These are phyloP conservation scores for Sprattus sprattus DNA, from an alignment of 2,113 vertebrate species.

Conservation along the genomic window DNA sequence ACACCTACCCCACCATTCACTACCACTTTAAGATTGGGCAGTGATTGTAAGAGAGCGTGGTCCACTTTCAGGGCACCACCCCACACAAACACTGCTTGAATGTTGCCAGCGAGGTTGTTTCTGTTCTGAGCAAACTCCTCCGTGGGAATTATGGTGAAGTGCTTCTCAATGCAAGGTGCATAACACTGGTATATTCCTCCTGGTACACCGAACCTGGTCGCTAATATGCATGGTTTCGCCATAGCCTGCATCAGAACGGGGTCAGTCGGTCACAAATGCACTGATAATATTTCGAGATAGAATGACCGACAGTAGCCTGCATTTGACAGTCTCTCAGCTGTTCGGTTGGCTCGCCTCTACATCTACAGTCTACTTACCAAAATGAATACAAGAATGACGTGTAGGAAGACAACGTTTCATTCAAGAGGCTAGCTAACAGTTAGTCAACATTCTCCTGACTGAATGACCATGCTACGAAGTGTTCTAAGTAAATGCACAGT, in stretches of 20 bases:
- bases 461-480: not conserved
- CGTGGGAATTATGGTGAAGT: constrained; percentile 70
- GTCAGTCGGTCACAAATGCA: not conserved
- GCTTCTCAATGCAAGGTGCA: constrained; percentile 62
- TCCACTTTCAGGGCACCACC: constrained; percentile 47
- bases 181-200: constrained; percentile 55
- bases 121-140: constrained; percentile 67
- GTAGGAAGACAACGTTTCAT: not conserved
- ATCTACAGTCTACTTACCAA: not conserved
- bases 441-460: not conserved
- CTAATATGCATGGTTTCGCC: constrained; percentile 63
- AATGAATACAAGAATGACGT: not conserved
- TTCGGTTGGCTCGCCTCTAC: not conserved
- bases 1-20: constrained; percentile 75
- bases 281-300: not conserved
- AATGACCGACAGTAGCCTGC: not conserved
- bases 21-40: constrained; percentile 72
- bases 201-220: constrained; percentile 56
- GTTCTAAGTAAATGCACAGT: not conserved
- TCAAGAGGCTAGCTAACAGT: not conserved
- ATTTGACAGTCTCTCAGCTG: not conserved
- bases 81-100: constrained; percentile 69
- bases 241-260: constrained; percentile 41
- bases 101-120: constrained; percentile 60
- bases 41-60: constrained; percentile 60